phyloP scores from a whole-genome alignment of 2,113 vertebrate species.

The Suricata suricatta region DNA sequence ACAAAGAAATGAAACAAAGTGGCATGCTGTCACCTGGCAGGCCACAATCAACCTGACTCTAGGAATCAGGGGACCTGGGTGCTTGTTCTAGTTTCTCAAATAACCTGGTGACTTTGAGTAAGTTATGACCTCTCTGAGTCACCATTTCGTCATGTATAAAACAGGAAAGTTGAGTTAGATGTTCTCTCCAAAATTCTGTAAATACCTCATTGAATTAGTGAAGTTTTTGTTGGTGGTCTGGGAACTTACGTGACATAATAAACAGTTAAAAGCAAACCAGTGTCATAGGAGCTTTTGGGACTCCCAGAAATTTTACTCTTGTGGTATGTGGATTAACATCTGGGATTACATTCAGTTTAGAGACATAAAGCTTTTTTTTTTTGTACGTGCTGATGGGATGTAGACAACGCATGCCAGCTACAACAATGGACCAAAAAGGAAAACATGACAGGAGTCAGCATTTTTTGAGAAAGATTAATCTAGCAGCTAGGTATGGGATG shows the following conservation, averaged over 20 bases:
- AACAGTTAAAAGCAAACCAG: conserved; percentile 7
- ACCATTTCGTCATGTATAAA: not conserved
- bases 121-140: not conserved
- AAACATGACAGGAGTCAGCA: conserved; percentile 11
- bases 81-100: not conserved
- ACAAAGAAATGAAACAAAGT: not conserved
- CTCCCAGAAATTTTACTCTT: conserved; percentile 14
- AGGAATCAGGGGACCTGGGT: not conserved
- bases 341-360: not conserved
- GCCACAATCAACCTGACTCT: not conserved
- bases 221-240: not conserved
- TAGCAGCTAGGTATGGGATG: not conserved
- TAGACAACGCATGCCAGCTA: not conserved
- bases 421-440: conserved; percentile 14
- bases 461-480: conserved; percentile 38
- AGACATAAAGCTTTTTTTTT: not conserved
- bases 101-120: not conserved
- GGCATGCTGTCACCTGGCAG: not conserved
- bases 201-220: not conserved
- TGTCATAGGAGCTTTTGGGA: not conserved
- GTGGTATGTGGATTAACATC: not conserved
- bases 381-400: not conserved
- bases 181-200: conserved; percentile 9
- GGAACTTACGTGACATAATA: conserved; percentile 11
- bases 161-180: not conserved